Base-by-base conservation (phyloP, 2,113 vertebrate species). In the Scytalopus superciliaris region DNA sequence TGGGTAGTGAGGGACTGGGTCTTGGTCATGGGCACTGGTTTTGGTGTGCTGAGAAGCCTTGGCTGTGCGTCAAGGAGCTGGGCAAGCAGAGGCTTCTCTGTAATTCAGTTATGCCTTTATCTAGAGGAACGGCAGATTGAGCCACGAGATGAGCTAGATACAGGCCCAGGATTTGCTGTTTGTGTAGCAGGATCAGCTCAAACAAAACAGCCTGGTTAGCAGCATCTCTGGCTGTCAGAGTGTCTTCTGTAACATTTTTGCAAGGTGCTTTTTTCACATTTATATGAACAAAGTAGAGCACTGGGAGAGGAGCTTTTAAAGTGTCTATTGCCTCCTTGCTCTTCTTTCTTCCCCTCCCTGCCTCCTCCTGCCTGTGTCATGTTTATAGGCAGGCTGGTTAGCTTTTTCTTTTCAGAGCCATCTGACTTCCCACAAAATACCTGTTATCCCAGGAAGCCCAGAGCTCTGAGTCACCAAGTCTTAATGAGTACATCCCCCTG, bases 281-380 rank as follows among this genome's bases (percentile, higher is more conserved):
- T 73, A 60, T 35, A 19, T 28, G 68, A 95, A 94, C 88, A 92
- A 89, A 94, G 85, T 45, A 28, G 79, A 80, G 56, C 2, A 0
- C 33, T 14, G 40, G 31, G 88, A 93, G 79, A 88, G 47, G 81
- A 86, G 76, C 63, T 89, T 95, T 86, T 93, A 50, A 95, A 95
- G 81, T 81, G 90, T 81, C 83, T 86, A 39, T 70, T 90, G 27
- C 33, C 21, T 94, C 60, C 30, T 16, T 81, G 64, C 56, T 87
- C 60, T 72, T 25, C 24, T 82, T 87, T 87, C 64, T 94, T 93
- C 63, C 67, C 25, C 44, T n/a, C 63, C 37, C 52, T 59, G 55
- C 39, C 30, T 62, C 72, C 67, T 84, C 73, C 69, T 86, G 72
- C 82, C 55, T 47, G 33, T 93, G 73, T 84, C 64, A 33, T 72